A percentile compares a stretch with the other conserved stretches of the same genome.
Conservation (phyloP, 2,113 vertebrate species). For the Leucopsar rothschildi region DNA sequence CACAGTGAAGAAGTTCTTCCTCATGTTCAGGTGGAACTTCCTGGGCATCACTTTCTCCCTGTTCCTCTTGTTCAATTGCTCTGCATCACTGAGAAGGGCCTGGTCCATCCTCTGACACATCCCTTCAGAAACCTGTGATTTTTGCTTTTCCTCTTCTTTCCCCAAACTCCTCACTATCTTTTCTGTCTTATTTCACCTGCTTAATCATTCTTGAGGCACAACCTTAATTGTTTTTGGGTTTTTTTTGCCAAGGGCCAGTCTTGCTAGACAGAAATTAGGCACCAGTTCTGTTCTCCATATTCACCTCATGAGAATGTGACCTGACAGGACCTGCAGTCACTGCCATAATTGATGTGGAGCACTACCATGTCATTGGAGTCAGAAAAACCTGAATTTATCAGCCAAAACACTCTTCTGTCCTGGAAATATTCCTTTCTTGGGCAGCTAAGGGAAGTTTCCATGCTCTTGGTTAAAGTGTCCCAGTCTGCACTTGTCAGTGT, state of each 20-base stretch:
- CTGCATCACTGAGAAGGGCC: not conserved
- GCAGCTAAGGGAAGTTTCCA: not conserved
- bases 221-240: not conserved
- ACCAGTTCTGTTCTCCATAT: not conserved
- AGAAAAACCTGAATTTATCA: not conserved
- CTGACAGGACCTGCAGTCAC: not conserved
- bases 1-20: not conserved
- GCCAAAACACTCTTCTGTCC: not conserved
- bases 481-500: not conserved
- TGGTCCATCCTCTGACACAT: not conserved
- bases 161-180: not conserved
- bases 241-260: not conserved
- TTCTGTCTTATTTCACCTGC: not conserved
- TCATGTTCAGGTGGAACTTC: not conserved
- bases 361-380: not conserved
- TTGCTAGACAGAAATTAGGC: not conserved
- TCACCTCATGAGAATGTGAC: rapidly evolving
- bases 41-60: not conserved
- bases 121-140: not conserved
- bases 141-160: not conserved
- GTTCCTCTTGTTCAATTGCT: not conserved
- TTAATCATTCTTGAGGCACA: not conserved
- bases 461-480: not conserved
- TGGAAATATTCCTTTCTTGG: not conserved
- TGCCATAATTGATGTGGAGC: not conserved